Percentiles rank a stretch among this genome's conserved stretches.
phyloP scores from a whole-genome alignment of 1,140 invertebrate species.

The Catajapyx aquilonaris region DNA sequence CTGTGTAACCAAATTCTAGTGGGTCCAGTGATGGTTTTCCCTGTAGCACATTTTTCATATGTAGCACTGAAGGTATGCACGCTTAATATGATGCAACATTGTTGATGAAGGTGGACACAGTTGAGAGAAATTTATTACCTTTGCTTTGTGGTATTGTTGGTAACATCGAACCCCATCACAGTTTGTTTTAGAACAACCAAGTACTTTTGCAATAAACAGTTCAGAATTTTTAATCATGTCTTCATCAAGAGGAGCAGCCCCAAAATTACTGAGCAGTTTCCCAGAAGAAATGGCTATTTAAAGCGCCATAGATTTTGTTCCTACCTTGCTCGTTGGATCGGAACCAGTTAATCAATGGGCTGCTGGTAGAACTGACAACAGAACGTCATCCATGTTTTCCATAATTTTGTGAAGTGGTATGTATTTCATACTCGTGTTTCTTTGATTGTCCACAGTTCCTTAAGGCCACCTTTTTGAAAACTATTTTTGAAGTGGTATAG shows the following conservation, averaged over 20 bases:
- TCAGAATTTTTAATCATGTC: slow-evolving; percentile 2
- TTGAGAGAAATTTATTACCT: no score
- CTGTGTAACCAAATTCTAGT: slow-evolving; percentile 3
- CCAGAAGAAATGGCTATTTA: background rate
- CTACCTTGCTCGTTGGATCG: background rate
- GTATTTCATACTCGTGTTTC: background rate
- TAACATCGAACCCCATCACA: slow-evolving; percentile 5
- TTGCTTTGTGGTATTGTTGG: slow-evolving; percentile 5
- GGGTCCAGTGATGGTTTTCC: slow-evolving; percentile 1
- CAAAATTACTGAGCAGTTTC: background rate
- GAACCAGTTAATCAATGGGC: background rate
- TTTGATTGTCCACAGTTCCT: slow-evolving; percentile 1
- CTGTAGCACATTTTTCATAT: slow-evolving; percentile 2
- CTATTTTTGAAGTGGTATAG: slow-evolving; percentile 1
- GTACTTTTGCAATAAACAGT: slow-evolving; percentile 1
- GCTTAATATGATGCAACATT: no score
- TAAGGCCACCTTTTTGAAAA: background rate
- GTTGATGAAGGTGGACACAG: no score
- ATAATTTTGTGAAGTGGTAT: slow-evolving; percentile 1
- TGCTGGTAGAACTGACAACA: background rate
- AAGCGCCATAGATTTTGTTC: slow-evolving; percentile 1
- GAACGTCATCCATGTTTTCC: no score
- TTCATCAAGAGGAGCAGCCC: slow-evolving; percentile 1
- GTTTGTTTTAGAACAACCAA: slow-evolving; percentile 3
- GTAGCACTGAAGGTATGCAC: background rate